Percentiles rank a stretch among this genome's conserved stretches.
These are phyloP conservation scores for Sturnira hondurensis DNA, from an alignment of 2,113 vertebrate species.

Conservation along the genomic window DNA sequence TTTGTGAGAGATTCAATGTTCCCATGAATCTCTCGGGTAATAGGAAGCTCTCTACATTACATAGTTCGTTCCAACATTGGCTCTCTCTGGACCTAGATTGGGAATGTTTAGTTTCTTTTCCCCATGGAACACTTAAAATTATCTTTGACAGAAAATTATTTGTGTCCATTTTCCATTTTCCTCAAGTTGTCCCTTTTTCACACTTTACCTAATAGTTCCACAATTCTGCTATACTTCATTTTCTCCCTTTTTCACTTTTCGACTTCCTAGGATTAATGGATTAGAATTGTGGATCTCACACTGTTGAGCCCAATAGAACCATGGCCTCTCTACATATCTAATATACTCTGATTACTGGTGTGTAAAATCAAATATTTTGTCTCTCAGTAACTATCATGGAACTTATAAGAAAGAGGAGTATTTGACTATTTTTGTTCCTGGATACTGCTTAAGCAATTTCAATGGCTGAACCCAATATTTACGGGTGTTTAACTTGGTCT, in stretches of 20 bases:
- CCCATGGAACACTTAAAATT: neutral
- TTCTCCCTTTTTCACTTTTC: neutral
- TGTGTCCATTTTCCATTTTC: constrained; percentile 7
- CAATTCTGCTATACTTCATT: neutral
- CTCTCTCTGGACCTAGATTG: neutral
- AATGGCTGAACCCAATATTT: neutral
- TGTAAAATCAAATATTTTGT: neutral
- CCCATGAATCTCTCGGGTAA: neutral
- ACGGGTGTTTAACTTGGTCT: neutral
- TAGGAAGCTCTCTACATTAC: neutral
- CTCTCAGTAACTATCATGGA: neutral
- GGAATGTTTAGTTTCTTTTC: neutral
- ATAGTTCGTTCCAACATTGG: neutral
- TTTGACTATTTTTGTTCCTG: neutral
- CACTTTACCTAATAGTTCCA: neutral
- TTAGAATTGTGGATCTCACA: too few relatives aligned
- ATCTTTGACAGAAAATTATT: neutral
- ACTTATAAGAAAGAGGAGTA: neutral
- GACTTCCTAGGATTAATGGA: neutral
- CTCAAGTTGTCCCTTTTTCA: neutral
- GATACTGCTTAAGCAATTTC: neutral
- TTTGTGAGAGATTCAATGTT: neutral
- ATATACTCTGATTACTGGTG: neutral
- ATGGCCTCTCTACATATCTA: neutral
- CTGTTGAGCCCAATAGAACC: neutral